Evolutionary conservation across 1,140 invertebrate genomes (phyloP), one percentile per base, ranked within the genome.

Genomic region (Temnothorax nylanderi): DNA sequence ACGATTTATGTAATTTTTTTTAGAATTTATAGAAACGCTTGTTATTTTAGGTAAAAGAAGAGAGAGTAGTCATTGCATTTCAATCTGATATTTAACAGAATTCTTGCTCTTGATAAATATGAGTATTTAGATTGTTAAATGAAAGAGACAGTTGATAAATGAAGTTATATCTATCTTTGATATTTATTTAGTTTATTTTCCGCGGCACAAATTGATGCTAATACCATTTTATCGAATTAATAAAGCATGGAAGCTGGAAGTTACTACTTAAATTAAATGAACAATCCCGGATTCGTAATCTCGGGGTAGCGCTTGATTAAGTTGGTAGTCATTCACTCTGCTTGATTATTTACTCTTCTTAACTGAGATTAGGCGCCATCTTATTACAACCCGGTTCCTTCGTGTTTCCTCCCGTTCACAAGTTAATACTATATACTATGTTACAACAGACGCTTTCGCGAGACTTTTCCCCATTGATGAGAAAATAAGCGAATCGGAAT

Each of bases 311-410:
- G 78, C 69, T 78, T 89, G 76, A 91, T 91, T 91, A 91, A 91
- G 91, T 91, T 91, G 90, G 67, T 76, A 89, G 89, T 91, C 89
- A 89, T 89, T 91, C 90, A 80, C 71, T 87, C 81, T 54, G 64
- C 72, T 87, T 90, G 90, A 91, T 91, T 91, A 89, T 91, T 91
- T 91, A 91, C 89, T 89, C 81, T 89, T 91, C 89, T 91, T 89
- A 91, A 91, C 90, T 84, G 81, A 91, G 90, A 91, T 91, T 91
- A 91, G 89, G 65, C 85, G 75, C 60, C 56, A 71, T 89, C 80
- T 91, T 91, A 91, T 91, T 91, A 85, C 60, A 41, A 87, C 44
- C 54, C 21, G 26, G 18, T n/a, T 11, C 81, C 80, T 49, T 82
- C 78, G 34, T 54, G 49, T 34, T 34, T 87, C 4, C 34, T 72